Evolutionary conservation across 2,113 vertebrate genomes (phyloP), one percentile per base, ranked within the genome.

Genomic region (Cinclus mexicanus): DNA sequence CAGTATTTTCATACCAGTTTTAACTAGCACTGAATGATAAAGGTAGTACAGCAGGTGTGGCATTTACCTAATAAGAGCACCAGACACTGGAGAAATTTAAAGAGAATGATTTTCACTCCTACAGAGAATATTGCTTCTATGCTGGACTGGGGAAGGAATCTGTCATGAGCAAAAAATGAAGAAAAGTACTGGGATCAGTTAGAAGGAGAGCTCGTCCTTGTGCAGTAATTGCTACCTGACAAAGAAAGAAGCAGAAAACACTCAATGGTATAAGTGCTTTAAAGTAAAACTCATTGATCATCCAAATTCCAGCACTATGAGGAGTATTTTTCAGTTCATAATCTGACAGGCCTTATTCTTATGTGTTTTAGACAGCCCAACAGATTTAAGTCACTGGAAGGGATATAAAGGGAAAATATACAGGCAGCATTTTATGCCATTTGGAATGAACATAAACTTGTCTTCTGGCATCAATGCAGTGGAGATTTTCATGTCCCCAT

Each of bases 401-500:
- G 64, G 68, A 89, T 2, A 31, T 84, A 74, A 91, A 93, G 68
- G 35, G 86, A 96, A 96, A 94, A 59, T 46, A 96, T 79, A 88
- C 47, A 94, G 88, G 61, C 74, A 86, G 77, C 67, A 75, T 91
- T 93, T 91, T 50, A 68, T 94, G 95, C 63, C 60, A 91, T 97
- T 96, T 97, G 93, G 92, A 97, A 96, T 71, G 70, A 94, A 92
- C 64, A 93, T 95, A 91, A 96, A 91, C 59, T 92, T 97, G 68
- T 95, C 93, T 96, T 96, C 94, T 97, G 94, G 94, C 94, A 92
- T 77, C 71, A 88, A 57, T 75, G 79, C 26, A 83, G 46, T 72
- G 79, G 74, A 96, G 87, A 93, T 96, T 97, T 97, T 97, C 95
- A 89, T 92, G 81, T 94, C 77, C 76, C 94, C 97, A 95, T 96